Percentiles rank a stretch among this genome's conserved stretches.
Conservation (phyloP, 2,797 vertebrate genomes). For the Tamandua tetradactyla region DNA sequence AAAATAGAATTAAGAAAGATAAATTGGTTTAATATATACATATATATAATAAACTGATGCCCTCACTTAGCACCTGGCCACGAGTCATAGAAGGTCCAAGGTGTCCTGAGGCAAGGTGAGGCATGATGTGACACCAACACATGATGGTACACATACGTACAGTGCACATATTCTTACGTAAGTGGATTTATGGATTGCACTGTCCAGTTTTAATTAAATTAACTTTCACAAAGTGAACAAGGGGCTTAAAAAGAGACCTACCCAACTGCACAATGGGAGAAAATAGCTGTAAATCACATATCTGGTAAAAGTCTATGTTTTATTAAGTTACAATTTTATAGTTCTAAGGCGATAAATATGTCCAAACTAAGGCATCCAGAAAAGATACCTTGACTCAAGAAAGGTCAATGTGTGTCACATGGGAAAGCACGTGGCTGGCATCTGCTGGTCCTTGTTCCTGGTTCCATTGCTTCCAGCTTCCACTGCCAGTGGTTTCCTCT, state of each 20-base stretch:
- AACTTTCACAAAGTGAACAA: no score
- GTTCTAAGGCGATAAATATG: no score
- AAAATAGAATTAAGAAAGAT: neutral
- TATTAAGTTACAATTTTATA: no score
- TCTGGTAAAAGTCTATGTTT: neutral
- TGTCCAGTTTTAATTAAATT: no score
- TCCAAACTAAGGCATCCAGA: no score
- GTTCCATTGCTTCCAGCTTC: no score
- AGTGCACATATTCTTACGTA: neutral
- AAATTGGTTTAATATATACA: neutral
- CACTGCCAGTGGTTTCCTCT: no score
- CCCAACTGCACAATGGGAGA: neutral
- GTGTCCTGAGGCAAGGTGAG: neutral
- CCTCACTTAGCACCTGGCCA: neutral
- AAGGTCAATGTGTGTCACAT: no score
- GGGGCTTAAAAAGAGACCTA: neutral
- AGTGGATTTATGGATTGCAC: no score
- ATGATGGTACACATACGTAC: neutral
- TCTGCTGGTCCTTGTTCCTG: no score
- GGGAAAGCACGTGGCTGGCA: no score
- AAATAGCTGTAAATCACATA: neutral
- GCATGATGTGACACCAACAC: neutral
- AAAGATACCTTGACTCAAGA: no score
- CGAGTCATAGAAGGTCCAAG: neutral
- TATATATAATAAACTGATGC: neutral